These are phyloP conservation scores for Philonicus albiceps DNA, from an alignment of 2,888 invertebrate species.

Conservation along the genomic window DNA sequence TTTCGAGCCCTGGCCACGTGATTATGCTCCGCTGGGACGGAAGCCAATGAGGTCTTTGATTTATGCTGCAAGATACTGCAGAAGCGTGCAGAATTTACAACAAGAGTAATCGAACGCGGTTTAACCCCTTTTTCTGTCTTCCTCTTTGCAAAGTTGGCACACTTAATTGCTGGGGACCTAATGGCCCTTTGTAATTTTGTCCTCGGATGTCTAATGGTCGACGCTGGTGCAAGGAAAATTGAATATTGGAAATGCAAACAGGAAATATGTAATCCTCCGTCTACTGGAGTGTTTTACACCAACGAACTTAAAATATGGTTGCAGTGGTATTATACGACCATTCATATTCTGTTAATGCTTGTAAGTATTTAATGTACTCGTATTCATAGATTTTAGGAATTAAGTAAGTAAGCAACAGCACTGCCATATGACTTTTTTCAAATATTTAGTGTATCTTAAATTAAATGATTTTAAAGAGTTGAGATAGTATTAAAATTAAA, in stretches of 20 bases:
- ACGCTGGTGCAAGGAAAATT: neutral
- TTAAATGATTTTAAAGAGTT: too few species aligned
- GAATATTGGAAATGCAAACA: neutral
- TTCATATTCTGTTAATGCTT: too few species aligned
- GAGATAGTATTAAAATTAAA: too few species aligned
- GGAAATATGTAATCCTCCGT: neutral
- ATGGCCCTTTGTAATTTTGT: constrained; percentile 6
- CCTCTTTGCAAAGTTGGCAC: neutral
- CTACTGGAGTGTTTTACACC: neutral
- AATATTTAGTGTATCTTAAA: too few species aligned
- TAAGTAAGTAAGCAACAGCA: too few species aligned
- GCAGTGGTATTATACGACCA: too few species aligned
- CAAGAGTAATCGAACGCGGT: neutral
- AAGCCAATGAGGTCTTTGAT: constrained; percentile 37
- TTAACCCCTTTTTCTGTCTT: neutral
- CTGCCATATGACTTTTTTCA: too few species aligned
- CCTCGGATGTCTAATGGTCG: neutral
- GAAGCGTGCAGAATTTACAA: neutral
- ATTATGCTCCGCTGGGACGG: constrained; percentile 29
- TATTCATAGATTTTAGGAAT: too few species aligned
- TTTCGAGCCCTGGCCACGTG: constrained; percentile 8
- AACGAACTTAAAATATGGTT: neutral
- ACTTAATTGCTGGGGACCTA: neutral
- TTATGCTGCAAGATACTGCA: constrained; percentile 11
- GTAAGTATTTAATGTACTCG: too few species aligned